Evolutionary conservation across 2,888 invertebrate genomes (phyloP).

Genomic region (Dolichomitus sp.): DNA sequence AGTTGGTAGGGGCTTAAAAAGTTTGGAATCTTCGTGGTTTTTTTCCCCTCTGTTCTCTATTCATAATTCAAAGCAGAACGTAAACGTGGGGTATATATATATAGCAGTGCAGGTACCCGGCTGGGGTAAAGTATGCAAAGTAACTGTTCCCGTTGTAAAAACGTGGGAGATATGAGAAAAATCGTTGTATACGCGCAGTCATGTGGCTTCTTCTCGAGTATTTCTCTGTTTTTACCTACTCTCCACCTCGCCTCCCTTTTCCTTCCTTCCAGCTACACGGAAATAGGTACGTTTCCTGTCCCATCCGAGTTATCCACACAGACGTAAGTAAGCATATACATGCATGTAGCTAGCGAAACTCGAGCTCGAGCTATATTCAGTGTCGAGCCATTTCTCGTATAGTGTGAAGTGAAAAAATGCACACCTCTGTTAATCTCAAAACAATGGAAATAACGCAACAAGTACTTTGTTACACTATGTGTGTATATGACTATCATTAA

Average conservation of each 20-base stretch:
- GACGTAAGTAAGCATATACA: neutral
- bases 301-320: constrained; percentile 32
- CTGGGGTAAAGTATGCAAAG: constrained; percentile 54
- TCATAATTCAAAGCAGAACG: constrained; percentile 4
- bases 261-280: constrained; percentile 15
- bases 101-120: constrained; percentile 32
- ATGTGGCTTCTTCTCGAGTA: constrained; percentile 32
- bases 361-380: constrained; percentile 52
- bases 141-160: constrained; percentile 60
- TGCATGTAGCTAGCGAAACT: constrained; percentile 16
- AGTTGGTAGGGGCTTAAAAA: neutral
- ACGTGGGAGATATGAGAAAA: constrained; percentile 56
- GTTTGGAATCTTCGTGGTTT: neutral
- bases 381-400: constrained; percentile 38
- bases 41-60: neutral
- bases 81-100: constrained; percentile 19
- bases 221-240: constrained; percentile 32
- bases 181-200: constrained; percentile 56
- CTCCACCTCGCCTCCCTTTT: constrained; percentile 16
- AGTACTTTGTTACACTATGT: neutral
- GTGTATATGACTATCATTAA: constrained; percentile 16
- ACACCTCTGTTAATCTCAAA: constrained; percentile 41
- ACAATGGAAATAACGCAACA: constrained; percentile 39
- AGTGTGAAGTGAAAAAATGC: constrained; percentile 23
- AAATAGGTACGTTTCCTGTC: constrained; percentile 41